Percentiles rank a stretch among this genome's conserved stretches.
Evolutionary conservation across 2,888 invertebrate genomes (phyloP).

Genomic region (Sinotaia quadrata): DNA sequence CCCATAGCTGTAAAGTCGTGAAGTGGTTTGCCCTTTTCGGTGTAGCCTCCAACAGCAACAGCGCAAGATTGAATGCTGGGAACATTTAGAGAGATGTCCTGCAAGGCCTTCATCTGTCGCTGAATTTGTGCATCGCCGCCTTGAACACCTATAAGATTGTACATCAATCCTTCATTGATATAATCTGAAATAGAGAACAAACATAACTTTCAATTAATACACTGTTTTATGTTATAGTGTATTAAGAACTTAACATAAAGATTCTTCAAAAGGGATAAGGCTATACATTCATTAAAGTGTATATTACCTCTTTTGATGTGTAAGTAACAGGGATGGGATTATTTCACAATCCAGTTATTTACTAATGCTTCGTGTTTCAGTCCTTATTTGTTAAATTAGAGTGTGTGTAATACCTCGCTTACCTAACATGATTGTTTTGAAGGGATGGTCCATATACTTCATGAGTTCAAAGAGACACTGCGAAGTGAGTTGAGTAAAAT

Average conservation of each 20-base stretch:
- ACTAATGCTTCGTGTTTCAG: too few relatives aligned
- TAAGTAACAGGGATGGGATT: too few relatives aligned
- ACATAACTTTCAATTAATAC: too few relatives aligned
- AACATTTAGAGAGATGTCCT: constrained; percentile 5
- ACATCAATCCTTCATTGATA: constrained; percentile 19
- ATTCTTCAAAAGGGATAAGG: too few relatives aligned
- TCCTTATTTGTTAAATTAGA: too few relatives aligned
- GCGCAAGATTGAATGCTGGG: constrained; percentile 3
- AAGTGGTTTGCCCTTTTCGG: constrained; percentile 3
- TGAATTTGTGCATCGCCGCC: background rate
- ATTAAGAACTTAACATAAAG: too few relatives aligned
- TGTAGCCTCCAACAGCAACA: constrained; percentile 19
- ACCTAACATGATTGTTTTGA: background rate
- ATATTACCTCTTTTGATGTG: too few relatives aligned
- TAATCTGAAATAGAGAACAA: too few relatives aligned
- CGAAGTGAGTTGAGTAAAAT: constrained; percentile 23
- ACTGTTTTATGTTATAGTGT: too few relatives aligned
- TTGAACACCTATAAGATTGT: constrained; percentile 18
- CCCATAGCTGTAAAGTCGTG: constrained; percentile 1
- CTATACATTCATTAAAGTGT: too few relatives aligned
- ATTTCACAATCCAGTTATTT: too few relatives aligned
- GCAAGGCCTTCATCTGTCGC: constrained; percentile 17
- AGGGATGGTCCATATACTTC: constrained; percentile 6
- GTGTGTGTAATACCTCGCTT: background rate
- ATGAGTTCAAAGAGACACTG: constrained; percentile 17